Evolutionary conservation across 2,113 vertebrate genomes (phyloP), one percentile per base, ranked within the genome.

Genomic region (Caretta caretta): DNA sequence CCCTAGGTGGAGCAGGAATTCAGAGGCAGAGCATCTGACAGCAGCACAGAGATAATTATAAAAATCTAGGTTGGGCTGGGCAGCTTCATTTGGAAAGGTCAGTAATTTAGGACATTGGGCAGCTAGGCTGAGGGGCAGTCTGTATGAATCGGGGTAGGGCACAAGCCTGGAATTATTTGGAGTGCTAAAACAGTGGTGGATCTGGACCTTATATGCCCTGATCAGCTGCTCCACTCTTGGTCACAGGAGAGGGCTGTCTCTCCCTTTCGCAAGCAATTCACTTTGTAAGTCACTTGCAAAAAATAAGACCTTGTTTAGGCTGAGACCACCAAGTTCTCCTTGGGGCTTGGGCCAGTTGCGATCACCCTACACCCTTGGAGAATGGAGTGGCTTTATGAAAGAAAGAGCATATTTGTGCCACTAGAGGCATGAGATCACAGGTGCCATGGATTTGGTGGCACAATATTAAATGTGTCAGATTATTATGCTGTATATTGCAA

Each of bases 171-270:
- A 94, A 27, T 87, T 93, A 96, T 96, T 85, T 81, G 83, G 42
- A 90, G 88, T 27, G 42, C 84, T 90, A 84, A 89, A 94, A 95
- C 90, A 94, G 95, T 90, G 81, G 78, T 88, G 92, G 94, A 97
- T 96, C 91, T 95, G 92, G 95, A 90, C 81, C 93, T 93, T 92
- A 91, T 62, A 83, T 91, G 84, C 79, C 57, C n/a, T 78, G 81
- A 93, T 97, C 89, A 94, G 85, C 90, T 95, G 96, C 72, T 31
- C 50, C 62, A 91, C 79, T 97, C 93, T 86, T 92, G 93, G 90
- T 86, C 94, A 95, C 90, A 96, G 95, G 93, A 96, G 93, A 87
- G 87, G 75, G 92, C 95, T 97, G 92, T 95, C 94, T 97, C 48
- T 90, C 96, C 86, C 38, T 95, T 96, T 94, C 79, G 87, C 86